These are phyloP conservation scores for Erythrolamprus reginae DNA, from an alignment of 2,113 vertebrate species.

Conservation along the genomic window DNA sequence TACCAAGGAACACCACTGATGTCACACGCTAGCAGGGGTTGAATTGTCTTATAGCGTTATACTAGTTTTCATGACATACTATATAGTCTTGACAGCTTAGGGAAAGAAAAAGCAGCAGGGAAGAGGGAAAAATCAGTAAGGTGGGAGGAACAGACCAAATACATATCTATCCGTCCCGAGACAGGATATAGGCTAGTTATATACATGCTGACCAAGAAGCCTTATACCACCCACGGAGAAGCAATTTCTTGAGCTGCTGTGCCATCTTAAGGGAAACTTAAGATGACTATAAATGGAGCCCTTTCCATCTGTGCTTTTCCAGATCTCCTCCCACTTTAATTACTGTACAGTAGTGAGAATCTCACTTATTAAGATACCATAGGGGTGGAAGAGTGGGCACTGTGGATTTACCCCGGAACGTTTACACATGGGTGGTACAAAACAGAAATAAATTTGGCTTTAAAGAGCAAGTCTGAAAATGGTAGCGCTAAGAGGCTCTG, in stretches of 20 bases:
- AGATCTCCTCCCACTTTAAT: not conserved
- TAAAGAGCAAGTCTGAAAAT: not conserved
- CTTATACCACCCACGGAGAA: not conserved
- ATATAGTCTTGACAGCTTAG: slow-evolving; percentile 20
- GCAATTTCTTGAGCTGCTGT: slow-evolving; percentile 1
- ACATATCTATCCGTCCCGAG: not conserved
- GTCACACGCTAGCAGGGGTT: slow-evolving; percentile 37
- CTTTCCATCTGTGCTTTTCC: not conserved
- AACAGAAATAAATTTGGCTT: slow-evolving; percentile 1
- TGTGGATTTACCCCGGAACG: not conserved
- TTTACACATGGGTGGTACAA: not conserved
- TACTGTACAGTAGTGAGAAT: not conserved
- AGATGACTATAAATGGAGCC: not conserved
- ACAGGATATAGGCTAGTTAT: slow-evolving; percentile 7
- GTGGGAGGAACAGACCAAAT: slow-evolving; percentile 11
- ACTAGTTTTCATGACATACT: slow-evolving; percentile 12
- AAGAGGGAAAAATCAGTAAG: not conserved
- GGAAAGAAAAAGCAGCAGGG: not conserved
- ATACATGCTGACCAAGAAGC: not conserved
- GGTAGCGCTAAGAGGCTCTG: not conserved
- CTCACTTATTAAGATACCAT: slow-evolving; percentile 8
- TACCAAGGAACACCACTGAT: slow-evolving; percentile 42
- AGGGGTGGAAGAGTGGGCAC: not conserved
- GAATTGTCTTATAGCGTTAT: slow-evolving; percentile 45
- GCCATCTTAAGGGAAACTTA: slow-evolving; percentile 5